Evolutionary conservation across 30 jellyfish, hydroid and myxozoan species (phyloP).

Genomic region (Pelagia noctiluca): DNA sequence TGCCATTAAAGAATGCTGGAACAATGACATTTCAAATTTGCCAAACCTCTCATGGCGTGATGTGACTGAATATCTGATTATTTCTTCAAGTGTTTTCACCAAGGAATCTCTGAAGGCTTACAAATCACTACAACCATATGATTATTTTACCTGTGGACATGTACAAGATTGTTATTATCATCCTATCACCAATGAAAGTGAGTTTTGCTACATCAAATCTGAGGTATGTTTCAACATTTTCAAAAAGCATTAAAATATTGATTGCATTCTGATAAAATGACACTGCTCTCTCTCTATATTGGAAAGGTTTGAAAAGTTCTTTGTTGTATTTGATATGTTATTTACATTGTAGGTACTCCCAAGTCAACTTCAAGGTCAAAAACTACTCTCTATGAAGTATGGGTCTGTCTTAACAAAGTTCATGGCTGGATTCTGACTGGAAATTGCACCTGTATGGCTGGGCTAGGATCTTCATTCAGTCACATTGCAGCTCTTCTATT

Average conservation of each 20-base stretch:
- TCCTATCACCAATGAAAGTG: neutral
- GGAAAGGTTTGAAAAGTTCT: neutral
- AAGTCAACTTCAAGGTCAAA: conserved; percentile 54
- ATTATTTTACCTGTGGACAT: conserved; percentile 27
- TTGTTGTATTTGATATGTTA: conserved; percentile 9
- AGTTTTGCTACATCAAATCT: conserved; percentile 16
- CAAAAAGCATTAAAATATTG: neutral
- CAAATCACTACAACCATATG: conserved; percentile 33
- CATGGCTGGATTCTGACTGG: conserved; percentile 35
- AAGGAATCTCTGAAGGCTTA: conserved; percentile 43
- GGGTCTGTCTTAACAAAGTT: conserved; percentile 26
- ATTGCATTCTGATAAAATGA: conserved; percentile 17
- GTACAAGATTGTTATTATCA: conserved; percentile 18
- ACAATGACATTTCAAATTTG: conserved; percentile 29
- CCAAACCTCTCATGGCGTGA: conserved; percentile 61
- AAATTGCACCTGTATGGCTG: conserved; percentile 55
- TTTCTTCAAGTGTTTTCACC: conserved; percentile 40
- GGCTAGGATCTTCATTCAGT: conserved; percentile 27
- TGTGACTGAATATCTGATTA: conserved; percentile 47
- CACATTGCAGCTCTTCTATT: conserved; percentile 14
- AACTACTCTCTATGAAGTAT: conserved; percentile 26
- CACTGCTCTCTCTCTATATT: neutral
- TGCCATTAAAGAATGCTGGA: conserved; percentile 41
- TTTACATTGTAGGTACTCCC: conserved; percentile 39
- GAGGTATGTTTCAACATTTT: neutral